Base-by-base conservation (phyloP, 2,113 vertebrate genomes). In the Brachyhypopomus occidentalis region DNA sequence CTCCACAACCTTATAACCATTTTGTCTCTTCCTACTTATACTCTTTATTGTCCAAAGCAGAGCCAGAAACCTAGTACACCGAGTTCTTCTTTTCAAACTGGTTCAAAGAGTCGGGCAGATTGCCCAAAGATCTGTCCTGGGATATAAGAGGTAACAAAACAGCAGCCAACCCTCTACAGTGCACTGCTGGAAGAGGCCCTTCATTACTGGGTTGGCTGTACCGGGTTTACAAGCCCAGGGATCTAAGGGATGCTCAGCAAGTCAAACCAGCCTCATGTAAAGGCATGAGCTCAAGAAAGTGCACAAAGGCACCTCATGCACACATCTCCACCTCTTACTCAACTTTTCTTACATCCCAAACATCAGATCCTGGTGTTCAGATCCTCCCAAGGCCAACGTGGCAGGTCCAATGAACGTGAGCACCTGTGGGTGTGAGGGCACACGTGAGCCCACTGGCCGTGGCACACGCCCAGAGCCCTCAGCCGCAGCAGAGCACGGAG, bases 401-500 rank as follows among this genome's bases (percentile, higher is more conserved):
- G 63, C 38, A 56, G 36, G 16, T 7, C 64, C 27, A 34, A 25
- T 34, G 52, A 30, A 36, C 23, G 55, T 23, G 45, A 72, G 25
- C 27, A 72, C 73, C 78, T 58, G 41, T 45, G 67, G 62, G 45
- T 17, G 17, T 45, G 8, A 22, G 52, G 55, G 20, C 72, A 38
- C 55, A 80, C 58, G 2, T 19, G 36, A 41, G 66, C 20, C 45
- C 45, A 14, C 14, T 11, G 9, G 11, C 45, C 38, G 62, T 55
- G 20, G n/a, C 27, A 56, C 25, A 55, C 16, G 19, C 9, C 59
- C 71, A n/a, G 17, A 64, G 48, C 71, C 73, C 8, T 71, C 75
- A 59, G 63, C 4, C 80, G 38, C 20, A 66, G 83, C 36, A 2
- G 74, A 69, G 78, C 41, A 16, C 20, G 55, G 12, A 34, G 69